Conservation (phyloP, 2,888 invertebrate species). For the Microplitis deprimator region DNA sequence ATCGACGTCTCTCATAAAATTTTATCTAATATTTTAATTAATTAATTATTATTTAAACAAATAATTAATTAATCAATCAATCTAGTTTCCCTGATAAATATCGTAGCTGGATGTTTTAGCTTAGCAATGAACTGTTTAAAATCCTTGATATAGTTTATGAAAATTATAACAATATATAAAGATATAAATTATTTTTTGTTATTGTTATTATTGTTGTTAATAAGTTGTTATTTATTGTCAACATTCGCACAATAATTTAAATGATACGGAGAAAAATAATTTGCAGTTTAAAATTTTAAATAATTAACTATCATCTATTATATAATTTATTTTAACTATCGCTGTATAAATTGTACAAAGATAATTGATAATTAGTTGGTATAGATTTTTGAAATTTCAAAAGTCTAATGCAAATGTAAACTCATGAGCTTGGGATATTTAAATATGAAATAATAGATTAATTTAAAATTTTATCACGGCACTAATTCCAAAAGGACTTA, state of each 20-base stretch:
- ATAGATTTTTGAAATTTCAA: not conserved
- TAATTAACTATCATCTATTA: too few species aligned
- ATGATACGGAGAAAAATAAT: not conserved
- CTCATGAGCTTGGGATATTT: not conserved
- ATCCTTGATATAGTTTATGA: not conserved
- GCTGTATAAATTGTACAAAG: not conserved
- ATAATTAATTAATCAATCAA: not conserved
- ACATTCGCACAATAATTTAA: not conserved
- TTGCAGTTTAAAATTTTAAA: not conserved
- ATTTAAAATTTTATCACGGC: not conserved
- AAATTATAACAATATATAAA: not conserved
- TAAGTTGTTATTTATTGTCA: slow-evolving; percentile 10
- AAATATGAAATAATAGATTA: not conserved
- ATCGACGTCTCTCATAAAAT: slow-evolving; percentile 25
- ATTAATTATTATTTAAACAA: not conserved
- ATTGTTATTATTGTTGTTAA: not conserved
- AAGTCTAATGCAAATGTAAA: not conserved
- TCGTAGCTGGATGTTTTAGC: not conserved
- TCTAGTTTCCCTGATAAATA: not conserved
- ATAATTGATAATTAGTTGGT: not conserved
- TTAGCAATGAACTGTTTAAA: not conserved
- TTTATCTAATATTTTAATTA: not conserved
- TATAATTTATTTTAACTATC: not conserved
- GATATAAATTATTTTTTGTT: slow-evolving; percentile 7
- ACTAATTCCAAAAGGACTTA: too few species aligned